Evolutionary conservation across 2,888 invertebrate species (phyloP).

Genomic region (Limnephilus lunatus): DNA sequence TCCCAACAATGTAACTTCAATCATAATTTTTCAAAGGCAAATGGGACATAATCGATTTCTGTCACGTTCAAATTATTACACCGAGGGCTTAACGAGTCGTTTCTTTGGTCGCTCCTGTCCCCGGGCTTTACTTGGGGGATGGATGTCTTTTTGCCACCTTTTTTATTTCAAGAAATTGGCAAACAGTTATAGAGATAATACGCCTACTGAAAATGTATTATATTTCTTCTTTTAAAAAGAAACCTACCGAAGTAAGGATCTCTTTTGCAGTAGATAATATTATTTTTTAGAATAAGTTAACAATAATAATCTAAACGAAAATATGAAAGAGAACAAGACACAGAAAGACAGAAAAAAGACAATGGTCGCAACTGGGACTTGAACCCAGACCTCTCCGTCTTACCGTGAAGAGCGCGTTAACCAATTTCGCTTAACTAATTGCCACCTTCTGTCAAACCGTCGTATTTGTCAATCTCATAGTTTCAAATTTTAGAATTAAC

Average conservation of each 20-base stretch:
- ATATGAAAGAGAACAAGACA: too few relatives aligned
- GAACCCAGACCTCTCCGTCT: too few relatives aligned
- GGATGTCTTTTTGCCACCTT: neutral
- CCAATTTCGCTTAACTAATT: too few relatives aligned
- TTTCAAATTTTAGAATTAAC: too few relatives aligned
- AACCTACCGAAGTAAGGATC: neutral
- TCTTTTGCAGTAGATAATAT: too few relatives aligned
- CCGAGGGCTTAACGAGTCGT: neutral
- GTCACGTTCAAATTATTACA: neutral
- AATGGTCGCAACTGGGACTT: too few relatives aligned
- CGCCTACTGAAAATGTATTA: neutral
- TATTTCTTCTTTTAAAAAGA: neutral
- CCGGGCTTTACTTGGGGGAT: neutral
- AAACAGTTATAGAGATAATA: neutral
- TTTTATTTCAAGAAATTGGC: neutral
- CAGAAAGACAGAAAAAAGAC: too few relatives aligned
- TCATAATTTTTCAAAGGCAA: neutral
- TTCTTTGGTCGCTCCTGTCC: neutral
- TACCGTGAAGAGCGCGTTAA: too few relatives aligned
- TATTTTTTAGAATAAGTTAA: too few relatives aligned
- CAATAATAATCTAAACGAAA: too few relatives aligned
- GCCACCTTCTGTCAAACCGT: too few relatives aligned
- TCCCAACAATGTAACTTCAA: neutral
- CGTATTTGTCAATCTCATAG: too few relatives aligned
- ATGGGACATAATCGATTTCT: neutral